A percentile compares a stretch with the other conserved stretches of the same genome.
These are phyloP conservation scores for Macheiramphus alcinus DNA, from an alignment of 2,113 vertebrate genomes.

Conservation along the genomic window DNA sequence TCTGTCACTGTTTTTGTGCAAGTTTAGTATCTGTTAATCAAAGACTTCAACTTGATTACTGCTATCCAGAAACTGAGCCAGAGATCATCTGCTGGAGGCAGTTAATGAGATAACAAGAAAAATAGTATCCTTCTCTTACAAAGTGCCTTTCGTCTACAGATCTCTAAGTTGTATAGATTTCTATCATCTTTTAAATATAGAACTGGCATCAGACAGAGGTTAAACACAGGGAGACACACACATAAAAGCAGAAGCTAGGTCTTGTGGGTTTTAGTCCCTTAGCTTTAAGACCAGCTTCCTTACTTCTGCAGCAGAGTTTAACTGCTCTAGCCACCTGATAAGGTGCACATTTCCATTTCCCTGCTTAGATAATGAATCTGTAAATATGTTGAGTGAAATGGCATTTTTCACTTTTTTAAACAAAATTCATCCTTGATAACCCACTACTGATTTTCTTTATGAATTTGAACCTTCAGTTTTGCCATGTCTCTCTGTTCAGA, in stretches of 20 bases:
- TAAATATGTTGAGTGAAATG: neutral
- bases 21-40: neutral
- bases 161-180: neutral
- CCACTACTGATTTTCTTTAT: neutral
- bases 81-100: neutral
- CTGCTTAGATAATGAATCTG: neutral
- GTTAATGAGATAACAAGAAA: neutral
- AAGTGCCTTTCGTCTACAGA: neutral
- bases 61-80: neutral
- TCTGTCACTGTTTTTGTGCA: neutral
- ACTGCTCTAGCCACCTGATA: neutral
- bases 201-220: neutral
- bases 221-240: neutral
- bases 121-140: neutral
- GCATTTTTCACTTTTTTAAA: neutral
- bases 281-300: neutral
- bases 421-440: neutral
- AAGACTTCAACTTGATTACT: neutral
- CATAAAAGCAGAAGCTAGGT: neutral
- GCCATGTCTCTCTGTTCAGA: neutral
- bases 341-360: neutral
- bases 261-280: neutral
- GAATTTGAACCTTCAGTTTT: neutral
- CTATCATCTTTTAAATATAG: neutral
- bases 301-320: neutral